Percentiles rank a stretch among this genome's conserved stretches.
Conservation (phyloP, 2,888 invertebrate genomes). For the Subacronicta megacephala region DNA sequence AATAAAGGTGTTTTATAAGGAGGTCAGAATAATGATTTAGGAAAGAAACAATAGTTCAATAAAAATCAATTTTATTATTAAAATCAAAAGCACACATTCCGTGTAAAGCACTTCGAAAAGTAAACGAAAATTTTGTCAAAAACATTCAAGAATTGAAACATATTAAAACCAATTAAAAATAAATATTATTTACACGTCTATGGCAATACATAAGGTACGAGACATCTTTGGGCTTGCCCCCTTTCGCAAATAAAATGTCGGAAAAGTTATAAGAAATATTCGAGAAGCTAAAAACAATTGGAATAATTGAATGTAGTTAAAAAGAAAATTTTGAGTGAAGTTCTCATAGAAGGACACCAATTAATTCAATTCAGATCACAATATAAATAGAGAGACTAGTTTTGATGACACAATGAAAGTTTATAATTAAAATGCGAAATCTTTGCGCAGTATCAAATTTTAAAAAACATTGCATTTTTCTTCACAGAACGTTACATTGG, state of each 20-base stretch:
- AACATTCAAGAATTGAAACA: slow-evolving; percentile 38
- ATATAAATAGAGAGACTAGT: slow-evolving; percentile 56
- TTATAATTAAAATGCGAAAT: slow-evolving; percentile 13
- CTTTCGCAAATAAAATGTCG: slow-evolving; percentile 43
- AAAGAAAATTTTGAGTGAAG: slow-evolving; percentile 2
- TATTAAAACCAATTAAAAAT: slow-evolving; percentile 61
- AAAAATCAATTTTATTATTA: slow-evolving; percentile 67
- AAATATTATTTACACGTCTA: slow-evolving; percentile 77
- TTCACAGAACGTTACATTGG: too few relatives aligned
- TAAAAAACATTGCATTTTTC: too few relatives aligned
- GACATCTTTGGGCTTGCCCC: slow-evolving; percentile 78
- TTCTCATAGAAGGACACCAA: slow-evolving; percentile 8
- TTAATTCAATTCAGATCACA: slow-evolving; percentile 47
- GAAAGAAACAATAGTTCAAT: slow-evolving; percentile 50
- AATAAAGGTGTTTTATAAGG: too few relatives aligned
- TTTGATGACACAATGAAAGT: slow-evolving; percentile 45
- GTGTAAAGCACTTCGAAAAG: slow-evolving; percentile 62
- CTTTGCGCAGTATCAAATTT: slow-evolving; percentile 40
- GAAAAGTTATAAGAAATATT: slow-evolving; percentile 26
- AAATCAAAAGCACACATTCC: slow-evolving; percentile 67
- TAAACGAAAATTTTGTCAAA: slow-evolving; percentile 50
- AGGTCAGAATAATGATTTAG: background rate
- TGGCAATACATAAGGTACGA: slow-evolving; percentile 77
- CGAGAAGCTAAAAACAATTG: slow-evolving; percentile 9
- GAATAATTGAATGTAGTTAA: slow-evolving; percentile 2